These are phyloP conservation scores for Eucera pruinosa DNA, from an alignment of 2,888 invertebrate species.

Conservation along the genomic window DNA sequence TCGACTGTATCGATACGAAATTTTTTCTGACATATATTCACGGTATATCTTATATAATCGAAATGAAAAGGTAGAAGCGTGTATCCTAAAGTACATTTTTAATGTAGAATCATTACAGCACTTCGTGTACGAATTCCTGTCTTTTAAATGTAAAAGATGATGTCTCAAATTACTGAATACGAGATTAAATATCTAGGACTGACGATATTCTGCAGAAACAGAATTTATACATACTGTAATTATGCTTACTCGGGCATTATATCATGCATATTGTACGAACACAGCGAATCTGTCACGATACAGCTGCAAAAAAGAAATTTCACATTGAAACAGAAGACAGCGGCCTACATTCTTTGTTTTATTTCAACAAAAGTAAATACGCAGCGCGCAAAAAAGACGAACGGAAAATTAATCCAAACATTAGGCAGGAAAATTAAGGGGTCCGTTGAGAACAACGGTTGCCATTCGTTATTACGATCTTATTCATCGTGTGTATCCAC, in stretches of 20 bases:
- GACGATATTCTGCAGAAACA: conserved; percentile 10
- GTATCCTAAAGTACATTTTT: no score
- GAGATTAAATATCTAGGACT: neutral
- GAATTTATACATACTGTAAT: conserved; percentile 12
- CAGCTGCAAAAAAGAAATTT: conserved; percentile 21
- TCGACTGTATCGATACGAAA: neutral
- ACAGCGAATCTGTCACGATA: neutral
- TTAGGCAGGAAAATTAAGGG: conserved; percentile 81
- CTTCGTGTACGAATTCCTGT: neutral
- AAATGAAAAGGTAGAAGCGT: neutral
- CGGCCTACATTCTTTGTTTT: conserved; percentile 54
- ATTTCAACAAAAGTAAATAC: conserved; percentile 49
- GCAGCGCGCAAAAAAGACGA: conserved; percentile 51
- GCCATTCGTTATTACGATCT: conserved; percentile 74
- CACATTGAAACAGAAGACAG: conserved; percentile 33
- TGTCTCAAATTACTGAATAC: neutral
- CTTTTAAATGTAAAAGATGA: no score
- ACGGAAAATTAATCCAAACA: conserved; percentile 80
- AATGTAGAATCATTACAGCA: no score
- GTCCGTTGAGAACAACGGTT: conserved; percentile 65
- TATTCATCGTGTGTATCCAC: conserved; percentile 69
- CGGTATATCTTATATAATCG: neutral
- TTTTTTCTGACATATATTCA: neutral
- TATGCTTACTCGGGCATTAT: neutral
- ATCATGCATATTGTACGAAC: conserved; percentile 6